Evolutionary conservation across 2,888 invertebrate genomes (phyloP), one percentile per base, ranked within the genome.

Genomic region (Callimorpha dominula): DNA sequence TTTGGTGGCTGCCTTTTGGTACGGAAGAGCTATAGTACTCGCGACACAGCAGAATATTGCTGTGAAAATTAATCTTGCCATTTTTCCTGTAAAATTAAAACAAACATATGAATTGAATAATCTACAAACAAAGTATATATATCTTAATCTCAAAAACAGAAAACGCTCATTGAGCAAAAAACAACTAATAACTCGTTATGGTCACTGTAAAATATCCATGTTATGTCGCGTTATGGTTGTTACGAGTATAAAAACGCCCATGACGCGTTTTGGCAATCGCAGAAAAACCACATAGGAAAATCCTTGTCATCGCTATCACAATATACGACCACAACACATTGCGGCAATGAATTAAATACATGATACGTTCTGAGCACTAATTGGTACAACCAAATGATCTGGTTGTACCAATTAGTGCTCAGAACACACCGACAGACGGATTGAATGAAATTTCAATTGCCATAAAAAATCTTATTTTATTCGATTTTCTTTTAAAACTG

Each of bases 31-130:
- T 12, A 68, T 31, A 0, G 68, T 46, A 31, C 60, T 60, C 49
- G 49, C 60, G 1, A 68, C 4, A 43, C 60, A 68, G 68, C 57
- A 60, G 15, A 60, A 1, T 20, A 60, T 31, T 8, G 31, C 68
- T 49, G 31, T 31, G 31, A 68, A 60, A 68, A 60, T 14, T 60
- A 68, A 17, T 15, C 20, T 68, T 46, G 68, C 60, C 68, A 68
- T 68, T 68, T 57, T 46, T 31, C 14, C 60, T 60, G 31, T 60
- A 31, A 52, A 17, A 52, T 12, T 6, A 52, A 60, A 57, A 20
- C 12, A 31, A 0, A 31, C 9, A 20, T 11, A 20, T 54, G 54
- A 54, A n/a, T 54, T 54, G 54, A 9, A 8, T 52, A 52, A 52
- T 50, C 50, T 50, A 50, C 14, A 14, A 50, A 50, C 14, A 14